A percentile compares a stretch with the other conserved stretches of the same genome.
These are phyloP conservation scores for Propsilocerus akamusi DNA, from an alignment of 1,140 invertebrate genomes.

Conservation along the genomic window DNA sequence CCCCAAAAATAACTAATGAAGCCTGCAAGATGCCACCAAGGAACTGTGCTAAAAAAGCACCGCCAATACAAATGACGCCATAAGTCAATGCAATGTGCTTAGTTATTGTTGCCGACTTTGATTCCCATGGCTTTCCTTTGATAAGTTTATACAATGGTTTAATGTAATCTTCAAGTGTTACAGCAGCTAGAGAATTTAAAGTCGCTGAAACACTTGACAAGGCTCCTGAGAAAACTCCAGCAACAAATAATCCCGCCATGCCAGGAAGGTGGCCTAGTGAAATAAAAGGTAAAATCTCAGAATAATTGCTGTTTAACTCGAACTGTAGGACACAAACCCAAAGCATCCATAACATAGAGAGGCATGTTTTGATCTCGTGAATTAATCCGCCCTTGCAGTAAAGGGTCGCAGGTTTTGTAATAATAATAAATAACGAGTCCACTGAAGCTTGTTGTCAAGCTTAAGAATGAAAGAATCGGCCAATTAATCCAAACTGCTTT, in stretches of 20 bases:
- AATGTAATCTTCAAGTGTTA: conserved; percentile 71
- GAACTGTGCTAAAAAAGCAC: conserved; percentile 47
- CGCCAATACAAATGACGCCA: conserved; percentile 43
- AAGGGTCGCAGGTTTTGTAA: conserved; percentile 58
- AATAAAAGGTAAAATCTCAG: too few species aligned
- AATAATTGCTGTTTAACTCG: too few species aligned
- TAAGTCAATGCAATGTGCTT: conserved; percentile 46
- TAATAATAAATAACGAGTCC: conserved; percentile 62
- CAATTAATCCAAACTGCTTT: conserved; percentile 44
- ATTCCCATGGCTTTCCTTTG: conserved; percentile 10
- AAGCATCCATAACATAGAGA: conserved; percentile 58
- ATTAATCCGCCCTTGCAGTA: conserved; percentile 29
- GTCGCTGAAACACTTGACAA: conserved; percentile 72
- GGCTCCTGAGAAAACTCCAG: conserved; percentile 45
- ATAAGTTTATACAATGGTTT: conserved; percentile 24
- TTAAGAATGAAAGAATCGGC: conserved; percentile 45
- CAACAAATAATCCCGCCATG: conserved; percentile 31
- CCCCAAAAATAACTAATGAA: conserved; percentile 58
- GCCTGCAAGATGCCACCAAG: conserved; percentile 55
- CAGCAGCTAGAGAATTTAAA: conserved; percentile 67
- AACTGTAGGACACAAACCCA: too few species aligned
- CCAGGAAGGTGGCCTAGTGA: conserved; percentile 19
- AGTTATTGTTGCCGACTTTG: conserved; percentile 23
- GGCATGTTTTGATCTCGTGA: conserved; percentile 43
- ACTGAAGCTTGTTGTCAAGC: conserved; percentile 49